Base-by-base conservation (phyloP, 2,113 vertebrate genomes). In the Cynopterus brachyotis region DNA sequence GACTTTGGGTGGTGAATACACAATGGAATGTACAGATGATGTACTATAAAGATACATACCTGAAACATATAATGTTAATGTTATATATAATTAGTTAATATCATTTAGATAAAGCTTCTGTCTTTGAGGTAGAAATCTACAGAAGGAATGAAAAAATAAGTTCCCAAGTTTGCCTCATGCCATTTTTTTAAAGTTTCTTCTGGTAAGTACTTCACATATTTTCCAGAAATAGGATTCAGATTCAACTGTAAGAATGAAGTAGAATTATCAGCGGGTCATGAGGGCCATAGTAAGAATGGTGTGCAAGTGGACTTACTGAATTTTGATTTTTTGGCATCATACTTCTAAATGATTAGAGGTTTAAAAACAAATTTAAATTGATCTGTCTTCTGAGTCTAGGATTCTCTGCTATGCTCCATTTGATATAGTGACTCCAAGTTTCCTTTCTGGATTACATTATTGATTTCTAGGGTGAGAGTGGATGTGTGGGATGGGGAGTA, bases 101-200 rank as follows among this genome's bases (percentile, higher is more conserved):
- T 30, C 50, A 35, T 73, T 66, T 67, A 75, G 30, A 53, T 30
- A 87, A 40, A 89, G 5, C 30, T 60, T 66, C 75, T 91, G 0
- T 95, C 16, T 96, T 90, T 62, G 70, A 94, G 80, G 17, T 22
- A 64, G 91, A 92, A 5, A 55, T 62, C 87, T 84, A n/a, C 50
- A 78, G 84, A 92, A 2, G 5, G 5, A 96, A 85, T 82, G 72
- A 26, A 81, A 87, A 93, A 60, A 22, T 24, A 67, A 73, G 4
- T 28, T 80, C 37, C 89, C 35, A 9, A 35, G 32, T 78, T 83
- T 67, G 47, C 59, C 42, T 94, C 16, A 42, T 69, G 22, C 9
- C 37, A 19, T 86, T 86, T 50, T 50, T 82, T 6, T 42, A 60
- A 22, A 45, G 28, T 50, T 92, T 15, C 40, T 72, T 53, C 40